Base-by-base conservation (phyloP, 2,797 vertebrate species). In the Cryptoprocta ferox region DNA sequence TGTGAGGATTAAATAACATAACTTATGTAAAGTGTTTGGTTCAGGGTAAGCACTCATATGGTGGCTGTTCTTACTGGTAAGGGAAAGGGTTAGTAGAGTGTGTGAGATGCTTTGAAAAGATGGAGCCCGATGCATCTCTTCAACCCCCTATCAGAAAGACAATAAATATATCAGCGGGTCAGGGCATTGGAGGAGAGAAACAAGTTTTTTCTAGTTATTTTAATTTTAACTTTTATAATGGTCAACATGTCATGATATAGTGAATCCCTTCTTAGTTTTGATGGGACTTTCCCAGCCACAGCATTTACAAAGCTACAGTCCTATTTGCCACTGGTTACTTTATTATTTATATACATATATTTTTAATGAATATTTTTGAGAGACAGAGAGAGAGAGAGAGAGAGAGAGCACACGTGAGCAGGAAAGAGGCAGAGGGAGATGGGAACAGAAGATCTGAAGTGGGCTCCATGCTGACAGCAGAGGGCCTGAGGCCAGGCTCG, bases 131-230 rank as follows among this genome's bases (percentile, higher is more conserved):
- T 70, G 37, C 76, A 65, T 78, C 21, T 24, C 68, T 28, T 37
- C 6, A 81, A 68, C 12, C 26, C 15, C 48, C 9, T 81, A 39
- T 89, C 21, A 45, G 68, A 96, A 83, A 83, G 80, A 86, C 21
- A 37, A 66, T 21, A 86, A 84, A 90, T 90, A 30, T 37, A 82
- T 63, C 93, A 90, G 66, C 42, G 92, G 8, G 45, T 94, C 45
- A 78, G 37, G 56, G 42, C 90, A 70, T 65, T 28, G 37, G 86
- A 14, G 56, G 45, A 95, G 32, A 76, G 53, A 94, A 95, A 89
- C 73, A 89, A 84, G n/a, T 94, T 97, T 11, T 95, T 95, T 95
- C 53, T 83, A 95, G 79, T 87, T 90, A 88, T 85, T 83, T 95
- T 82, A 92, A 92, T 28, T 88, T 75, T 89, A 92, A 48, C 93